These are phyloP conservation scores for Gryllus bimaculatus DNA, from an alignment of 1,140 invertebrate species.

Conservation along the genomic window DNA sequence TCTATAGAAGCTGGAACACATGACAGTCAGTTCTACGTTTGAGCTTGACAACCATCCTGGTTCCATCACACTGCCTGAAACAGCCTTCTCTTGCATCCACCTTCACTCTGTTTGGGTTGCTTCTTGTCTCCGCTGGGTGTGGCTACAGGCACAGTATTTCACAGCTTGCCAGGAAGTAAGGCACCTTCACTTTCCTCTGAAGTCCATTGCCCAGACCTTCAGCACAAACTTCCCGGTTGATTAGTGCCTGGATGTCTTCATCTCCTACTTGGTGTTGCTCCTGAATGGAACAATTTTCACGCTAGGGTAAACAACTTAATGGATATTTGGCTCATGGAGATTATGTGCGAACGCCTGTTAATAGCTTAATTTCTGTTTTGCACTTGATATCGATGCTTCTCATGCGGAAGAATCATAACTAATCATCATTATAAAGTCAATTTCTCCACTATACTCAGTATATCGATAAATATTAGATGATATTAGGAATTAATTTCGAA, in stretches of 20 bases:
- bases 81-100: not conserved
- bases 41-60: not conserved
- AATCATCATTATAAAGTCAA: no score
- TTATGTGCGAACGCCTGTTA: no score
- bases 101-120: not conserved
- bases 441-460: no score
- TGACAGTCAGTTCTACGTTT: no score
- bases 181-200: not conserved
- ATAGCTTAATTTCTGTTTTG: conserved; percentile 79
- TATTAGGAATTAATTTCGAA: not conserved
- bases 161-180: not conserved
- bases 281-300: conserved; percentile 31
- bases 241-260: conserved; percentile 47
- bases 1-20: no score
- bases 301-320: conserved; percentile 42
- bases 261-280: conserved; percentile 39
- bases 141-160: not conserved
- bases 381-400: conserved; percentile 84
- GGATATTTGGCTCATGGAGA: conserved; percentile 81
- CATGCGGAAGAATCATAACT: no score
- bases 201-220: conserved; percentile 31
- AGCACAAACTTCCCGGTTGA: conserved; percentile 49
- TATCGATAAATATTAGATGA: no score
- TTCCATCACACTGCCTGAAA: not conserved
- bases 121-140: not conserved